Percentiles rank a stretch among this genome's conserved stretches.
phyloP scores from a whole-genome alignment of 2,888 invertebrate species.

The Caenorhabditis sp. region DNA sequence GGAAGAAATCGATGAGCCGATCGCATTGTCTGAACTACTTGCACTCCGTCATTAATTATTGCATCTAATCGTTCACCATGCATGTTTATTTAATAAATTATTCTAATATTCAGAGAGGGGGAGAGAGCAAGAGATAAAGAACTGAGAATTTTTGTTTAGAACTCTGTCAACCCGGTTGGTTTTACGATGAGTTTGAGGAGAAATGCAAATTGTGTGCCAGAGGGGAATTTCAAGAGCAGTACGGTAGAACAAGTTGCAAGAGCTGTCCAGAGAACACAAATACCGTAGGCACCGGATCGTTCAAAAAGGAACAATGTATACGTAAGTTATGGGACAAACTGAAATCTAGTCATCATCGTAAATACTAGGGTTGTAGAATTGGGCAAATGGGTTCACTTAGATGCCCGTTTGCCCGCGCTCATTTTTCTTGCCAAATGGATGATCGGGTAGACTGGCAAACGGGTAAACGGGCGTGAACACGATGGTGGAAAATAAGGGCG shows the following conservation, averaged over 20 bases:
- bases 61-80: background rate
- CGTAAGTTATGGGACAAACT: too few species aligned
- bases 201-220: constrained; percentile 36
- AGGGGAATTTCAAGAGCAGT: constrained; percentile 49
- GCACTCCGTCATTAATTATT: background rate
- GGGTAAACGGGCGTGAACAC: too few species aligned
- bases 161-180: constrained; percentile 45
- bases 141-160: constrained; percentile 17
- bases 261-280: constrained; percentile 39
- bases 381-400: too few species aligned
- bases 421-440: too few species aligned
- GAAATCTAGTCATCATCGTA: too few species aligned
- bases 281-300: constrained; percentile 33
- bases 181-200: constrained; percentile 37
- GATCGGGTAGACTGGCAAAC: too few species aligned
- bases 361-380: too few species aligned
- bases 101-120: background rate
- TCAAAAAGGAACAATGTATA: constrained; percentile 34
- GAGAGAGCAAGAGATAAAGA: too few species aligned
- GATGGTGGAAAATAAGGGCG: too few species aligned
- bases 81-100: background rate
- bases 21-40: constrained; percentile 11
- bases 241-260: constrained; percentile 45
- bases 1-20: constrained; percentile 36
- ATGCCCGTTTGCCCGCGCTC: too few species aligned